phyloP scores from a whole-genome alignment of 2,797 vertebrate species.

The Leptodactylus fallax region DNA sequence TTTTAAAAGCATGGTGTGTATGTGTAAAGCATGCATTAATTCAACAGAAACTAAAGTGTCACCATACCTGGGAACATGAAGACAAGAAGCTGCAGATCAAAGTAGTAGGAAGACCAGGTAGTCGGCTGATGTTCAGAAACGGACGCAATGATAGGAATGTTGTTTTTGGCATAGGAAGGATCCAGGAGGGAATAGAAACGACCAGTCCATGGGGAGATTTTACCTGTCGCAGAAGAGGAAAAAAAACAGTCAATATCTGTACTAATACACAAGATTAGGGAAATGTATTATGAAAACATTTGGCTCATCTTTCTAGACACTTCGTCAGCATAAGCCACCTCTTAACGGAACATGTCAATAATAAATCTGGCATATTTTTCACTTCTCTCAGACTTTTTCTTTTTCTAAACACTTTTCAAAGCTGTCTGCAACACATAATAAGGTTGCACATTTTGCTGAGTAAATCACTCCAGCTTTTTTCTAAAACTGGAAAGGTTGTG shows the following conservation, averaged over 20 bases:
- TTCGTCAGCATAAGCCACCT: too few relatives aligned
- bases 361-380: too few relatives aligned
- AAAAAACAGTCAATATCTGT: not conserved
- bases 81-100: slow-evolving; percentile 96
- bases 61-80: slow-evolving; percentile 96
- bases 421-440: too few relatives aligned
- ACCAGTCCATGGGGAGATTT: slow-evolving; percentile 97
- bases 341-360: too few relatives aligned
- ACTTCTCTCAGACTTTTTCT: too few relatives aligned
- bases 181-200: slow-evolving; percentile 98
- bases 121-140: slow-evolving; percentile 99
- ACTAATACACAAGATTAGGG: not conserved
- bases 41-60: not conserved
- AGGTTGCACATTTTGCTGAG: too few relatives aligned
- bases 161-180: slow-evolving; percentile 98
- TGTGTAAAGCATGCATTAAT: not conserved
- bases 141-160: slow-evolving; percentile 98
- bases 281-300: not conserved
- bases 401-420: too few relatives aligned
- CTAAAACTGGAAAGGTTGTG: too few relatives aligned
- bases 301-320: too few relatives aligned
- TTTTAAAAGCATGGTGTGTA: not conserved
- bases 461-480: too few relatives aligned
- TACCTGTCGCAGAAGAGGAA: slow-evolving; percentile 76
- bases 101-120: slow-evolving; percentile 98